Percentiles rank a stretch among this genome's conserved stretches.
Conservation (phyloP, 2,888 invertebrate genomes). For the Dynastes hyllus region DNA sequence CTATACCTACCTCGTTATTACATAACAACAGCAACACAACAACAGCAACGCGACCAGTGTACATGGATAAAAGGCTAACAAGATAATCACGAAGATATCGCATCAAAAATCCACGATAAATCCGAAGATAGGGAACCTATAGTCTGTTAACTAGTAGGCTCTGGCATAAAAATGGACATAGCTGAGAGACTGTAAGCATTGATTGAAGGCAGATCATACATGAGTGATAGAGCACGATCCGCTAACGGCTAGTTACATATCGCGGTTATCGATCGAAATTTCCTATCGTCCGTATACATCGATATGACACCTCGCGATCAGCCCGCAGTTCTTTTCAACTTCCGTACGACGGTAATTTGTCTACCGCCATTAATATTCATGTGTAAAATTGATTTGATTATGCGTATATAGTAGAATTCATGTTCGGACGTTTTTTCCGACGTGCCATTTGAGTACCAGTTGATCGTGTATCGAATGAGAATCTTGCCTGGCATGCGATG, state of each 20-base stretch:
- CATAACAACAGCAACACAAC: slow-evolving; percentile 46
- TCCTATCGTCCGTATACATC: slow-evolving; percentile 62
- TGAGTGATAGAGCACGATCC: slow-evolving; percentile 64
- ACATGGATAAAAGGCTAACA: slow-evolving; percentile 50
- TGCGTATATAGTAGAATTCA: slow-evolving; percentile 39
- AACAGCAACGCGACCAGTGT: slow-evolving; percentile 28
- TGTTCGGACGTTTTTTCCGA: slow-evolving; percentile 45
- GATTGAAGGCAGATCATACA: slow-evolving; percentile 64
- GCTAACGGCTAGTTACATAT: slow-evolving; percentile 63
- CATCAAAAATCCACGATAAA: slow-evolving; percentile 53
- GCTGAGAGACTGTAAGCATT: slow-evolving; percentile 54
- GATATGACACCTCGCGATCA: slow-evolving; percentile 60
- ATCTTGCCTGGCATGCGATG: slow-evolving; percentile 27
- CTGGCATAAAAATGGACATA: slow-evolving; percentile 51
- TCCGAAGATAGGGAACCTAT: slow-evolving; percentile 50
- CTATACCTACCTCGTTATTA: slow-evolving; percentile 41
- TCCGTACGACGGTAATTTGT: slow-evolving; percentile 49
- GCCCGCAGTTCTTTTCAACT: slow-evolving; percentile 49
- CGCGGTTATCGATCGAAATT: slow-evolving; percentile 61
- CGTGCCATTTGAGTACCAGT: slow-evolving; percentile 40
- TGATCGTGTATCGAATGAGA: slow-evolving; percentile 41
- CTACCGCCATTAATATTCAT: slow-evolving; percentile 52
- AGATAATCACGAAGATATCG: slow-evolving; percentile 55
- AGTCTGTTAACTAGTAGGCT: slow-evolving; percentile 51
- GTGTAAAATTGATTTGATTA: slow-evolving; percentile 53